Base-by-base conservation (phyloP, 1,140 invertebrate genomes). In the Scaptomyza hsui region DNA sequence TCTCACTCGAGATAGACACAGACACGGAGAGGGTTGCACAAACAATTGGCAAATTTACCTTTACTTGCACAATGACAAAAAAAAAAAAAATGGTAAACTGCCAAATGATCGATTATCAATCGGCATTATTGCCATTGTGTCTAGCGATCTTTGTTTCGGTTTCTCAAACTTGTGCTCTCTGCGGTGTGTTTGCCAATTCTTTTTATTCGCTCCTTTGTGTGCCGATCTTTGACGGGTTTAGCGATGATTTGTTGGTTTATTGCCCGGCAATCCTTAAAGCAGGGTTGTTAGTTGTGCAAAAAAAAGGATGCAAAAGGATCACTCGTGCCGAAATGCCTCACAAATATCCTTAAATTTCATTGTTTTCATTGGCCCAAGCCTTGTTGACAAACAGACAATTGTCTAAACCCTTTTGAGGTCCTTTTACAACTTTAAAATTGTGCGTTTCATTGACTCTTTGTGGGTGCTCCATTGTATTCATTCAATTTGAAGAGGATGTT, bases 241-340 rank as follows among this genome's bases (percentile, higher is more conserved):
- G 64, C 63, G 83, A 88, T 89, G 82, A 88, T 89, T 88, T 89
- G 83, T 88, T 82, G 83, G 83, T 89, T 89, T 78, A 74, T 75
- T 81, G 81, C 61, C 70, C 70, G 60, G 32, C 53, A 41, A 74
- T 68, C 73, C 65, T 76, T 63, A 63, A 24, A 53, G 13, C n/a
- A 61, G 55, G 68, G 56, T 32, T 60, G 56, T 21, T 45, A 9
- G 44, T 32, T 60, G 45, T 44, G 39, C 48, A 37, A 42, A 62
- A 64, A 47, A 71, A 12, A 26, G 26, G 26, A 42, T 32, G n/a
- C 21, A 57, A 37, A 29, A 64, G 56, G 41, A 48, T 61, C 45
- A 67, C 69, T 56, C 83, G 79, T 88, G 83, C 78, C 83, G 62
- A 76, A 64, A 77, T 80, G 79, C 73, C 24, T 79, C 75, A 76